phyloP scores from a whole-genome alignment of 2,888 invertebrate genomes.

The Drosophila phalerata region DNA sequence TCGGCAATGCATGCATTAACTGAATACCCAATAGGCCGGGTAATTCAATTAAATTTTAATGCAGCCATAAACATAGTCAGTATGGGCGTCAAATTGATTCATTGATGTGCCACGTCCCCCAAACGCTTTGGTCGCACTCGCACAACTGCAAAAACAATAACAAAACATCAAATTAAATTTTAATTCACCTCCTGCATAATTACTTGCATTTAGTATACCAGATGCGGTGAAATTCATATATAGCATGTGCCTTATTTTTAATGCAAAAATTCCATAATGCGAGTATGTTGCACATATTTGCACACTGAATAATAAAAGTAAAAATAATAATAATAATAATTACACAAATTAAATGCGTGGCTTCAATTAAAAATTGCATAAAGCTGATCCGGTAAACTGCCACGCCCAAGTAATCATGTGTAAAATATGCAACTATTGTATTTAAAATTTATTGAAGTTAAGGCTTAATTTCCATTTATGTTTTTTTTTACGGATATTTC shows the following conservation, averaged over 20 bases:
- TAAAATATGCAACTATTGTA: slow-evolving; percentile 5
- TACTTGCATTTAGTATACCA: slow-evolving; percentile 35
- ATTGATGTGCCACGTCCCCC: slow-evolving; percentile 8
- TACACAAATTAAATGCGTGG: slow-evolving; percentile 57
- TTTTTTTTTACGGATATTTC: background rate
- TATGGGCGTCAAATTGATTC: slow-evolving; percentile 49
- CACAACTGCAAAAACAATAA: slow-evolving; percentile 10
- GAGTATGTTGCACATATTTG: slow-evolving; percentile 16
- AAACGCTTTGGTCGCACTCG: slow-evolving; percentile 7
- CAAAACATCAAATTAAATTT: slow-evolving; percentile 55
- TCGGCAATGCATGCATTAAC: slow-evolving; percentile 22
- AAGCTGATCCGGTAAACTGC: slow-evolving; percentile 26
- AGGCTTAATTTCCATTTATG: slow-evolving; percentile 4
- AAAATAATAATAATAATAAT: slow-evolving; percentile 38
- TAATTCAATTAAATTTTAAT: slow-evolving; percentile 68
- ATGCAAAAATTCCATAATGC: slow-evolving; percentile 34
- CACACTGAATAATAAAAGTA: slow-evolving; percentile 30
- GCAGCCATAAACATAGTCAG: slow-evolving; percentile 45
- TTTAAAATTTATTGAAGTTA: slow-evolving; percentile 30
- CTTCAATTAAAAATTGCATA: slow-evolving; percentile 60
- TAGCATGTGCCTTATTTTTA: slow-evolving; percentile 43
- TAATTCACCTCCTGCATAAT: slow-evolving; percentile 50
- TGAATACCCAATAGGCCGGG: slow-evolving; percentile 25
- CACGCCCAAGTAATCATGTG: slow-evolving; percentile 18
- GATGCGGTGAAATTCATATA: slow-evolving; percentile 51